Conservation (phyloP, 2,888 invertebrate species). For the Coelinius sp. region DNA sequence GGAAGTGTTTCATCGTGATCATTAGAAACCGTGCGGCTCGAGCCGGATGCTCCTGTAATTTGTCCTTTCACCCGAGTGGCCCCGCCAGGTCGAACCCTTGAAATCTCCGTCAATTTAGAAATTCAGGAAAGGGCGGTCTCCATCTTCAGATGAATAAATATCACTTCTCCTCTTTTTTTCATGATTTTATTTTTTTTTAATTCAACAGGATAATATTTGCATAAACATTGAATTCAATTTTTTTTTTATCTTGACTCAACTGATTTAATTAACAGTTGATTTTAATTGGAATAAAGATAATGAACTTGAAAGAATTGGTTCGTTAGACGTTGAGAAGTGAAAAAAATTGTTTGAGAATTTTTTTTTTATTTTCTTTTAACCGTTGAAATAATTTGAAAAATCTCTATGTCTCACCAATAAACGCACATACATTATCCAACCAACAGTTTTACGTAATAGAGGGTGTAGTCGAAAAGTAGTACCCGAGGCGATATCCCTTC, state of each 20-base stretch:
- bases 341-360: neutral
- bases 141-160: neutral
- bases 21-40: slow-evolving; percentile 25
- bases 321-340: neutral
- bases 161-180: neutral
- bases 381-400: neutral
- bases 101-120: slow-evolving; percentile 18
- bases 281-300: neutral
- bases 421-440: neutral
- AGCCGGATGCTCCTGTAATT: slow-evolving; percentile 26
- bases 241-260: neutral
- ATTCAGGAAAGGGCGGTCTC: neutral
- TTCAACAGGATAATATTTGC: neutral
- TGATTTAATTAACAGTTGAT: neutral
- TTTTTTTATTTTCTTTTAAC: neutral
- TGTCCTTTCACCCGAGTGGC: slow-evolving; percentile 23
- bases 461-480: slow-evolving; percentile 43
- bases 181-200: neutral
- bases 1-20: slow-evolving; percentile 29
- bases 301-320: neutral
- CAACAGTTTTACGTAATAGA: slow-evolving; percentile 38
- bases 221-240: neutral
- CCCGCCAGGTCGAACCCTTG: slow-evolving; percentile 9
- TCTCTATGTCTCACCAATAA: neutral
- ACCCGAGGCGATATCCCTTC: slow-evolving; percentile 34